phyloP scores from a whole-genome alignment of 1,140 invertebrate species.

The Formica exsecta region DNA sequence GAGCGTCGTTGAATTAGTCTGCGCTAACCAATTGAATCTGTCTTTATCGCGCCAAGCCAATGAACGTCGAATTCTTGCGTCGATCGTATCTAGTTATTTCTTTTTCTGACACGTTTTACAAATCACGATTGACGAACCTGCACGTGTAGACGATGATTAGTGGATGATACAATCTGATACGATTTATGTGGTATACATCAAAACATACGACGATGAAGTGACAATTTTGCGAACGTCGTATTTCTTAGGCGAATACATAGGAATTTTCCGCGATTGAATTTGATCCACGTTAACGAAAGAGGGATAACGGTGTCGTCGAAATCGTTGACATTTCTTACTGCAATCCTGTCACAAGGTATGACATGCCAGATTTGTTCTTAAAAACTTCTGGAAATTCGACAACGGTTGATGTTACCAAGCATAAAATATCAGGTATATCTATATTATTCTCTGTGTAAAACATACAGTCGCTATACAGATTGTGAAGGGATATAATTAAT shows the following conservation, averaged over 20 bases:
- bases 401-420: neutral
- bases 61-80: neutral
- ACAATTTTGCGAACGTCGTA: slow-evolving; percentile 69
- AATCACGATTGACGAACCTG: slow-evolving; percentile 12
- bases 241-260: slow-evolving; percentile 10
- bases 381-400: slow-evolving; percentile 28
- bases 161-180: slow-evolving; percentile 1
- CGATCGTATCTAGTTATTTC: neutral
- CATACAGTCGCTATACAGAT: neutral
- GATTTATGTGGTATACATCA: slow-evolving; percentile 49
- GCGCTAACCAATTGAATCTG: no score
- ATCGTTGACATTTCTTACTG: neutral
- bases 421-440: slow-evolving; percentile 44
- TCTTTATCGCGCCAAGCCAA: no score
- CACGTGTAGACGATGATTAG: neutral
- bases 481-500: neutral
- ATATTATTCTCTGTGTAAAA: neutral
- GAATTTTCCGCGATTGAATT: neutral
- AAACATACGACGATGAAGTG: slow-evolving; percentile 75
- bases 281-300: neutral
- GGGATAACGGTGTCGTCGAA: neutral
- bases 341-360: slow-evolving; percentile 59
- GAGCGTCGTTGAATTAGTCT: no score
- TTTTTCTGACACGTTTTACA: no score
- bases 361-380: slow-evolving; percentile 43